These are phyloP conservation scores for Podargus strigoides DNA, from an alignment of 2,797 vertebrate species.

Conservation along the genomic window DNA sequence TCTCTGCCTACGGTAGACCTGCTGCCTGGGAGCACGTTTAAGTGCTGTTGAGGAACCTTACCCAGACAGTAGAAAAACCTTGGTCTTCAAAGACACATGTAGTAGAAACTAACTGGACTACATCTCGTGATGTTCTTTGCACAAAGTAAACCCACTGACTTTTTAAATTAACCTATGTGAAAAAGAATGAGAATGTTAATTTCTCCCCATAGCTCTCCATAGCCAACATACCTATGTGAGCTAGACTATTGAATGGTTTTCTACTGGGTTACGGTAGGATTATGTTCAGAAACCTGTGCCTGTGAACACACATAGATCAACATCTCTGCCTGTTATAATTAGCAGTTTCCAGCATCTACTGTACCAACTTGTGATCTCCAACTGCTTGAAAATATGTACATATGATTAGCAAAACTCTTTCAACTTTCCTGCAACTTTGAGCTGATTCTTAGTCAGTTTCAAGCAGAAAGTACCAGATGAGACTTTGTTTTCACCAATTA, in stretches of 20 bases:
- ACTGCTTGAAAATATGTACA: neutral
- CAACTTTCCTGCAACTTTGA: neutral
- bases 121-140: neutral
- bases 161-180: neutral
- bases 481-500: conserved; percentile 12
- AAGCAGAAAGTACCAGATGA: neutral
- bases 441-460: neutral
- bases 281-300: neutral
- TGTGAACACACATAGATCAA: neutral
- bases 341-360: neutral
- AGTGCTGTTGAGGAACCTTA: neutral
- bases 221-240: neutral
- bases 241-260: neutral
- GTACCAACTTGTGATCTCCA: neutral
- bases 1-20: neutral
- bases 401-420: conserved; percentile 15
- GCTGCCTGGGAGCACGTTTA: neutral
- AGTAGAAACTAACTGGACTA: neutral
- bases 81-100: fast-evolving
- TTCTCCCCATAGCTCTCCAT: neutral
- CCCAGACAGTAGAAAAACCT: neutral
- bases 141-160: neutral
- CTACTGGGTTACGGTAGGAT: neutral
- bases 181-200: neutral
- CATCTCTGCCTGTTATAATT: neutral